A percentile compares a stretch with the other conserved stretches of the same genome.
These are phyloP conservation scores for Drosophila sordidapex DNA, from an alignment of 2,888 invertebrate genomes.

Conservation along the genomic window DNA sequence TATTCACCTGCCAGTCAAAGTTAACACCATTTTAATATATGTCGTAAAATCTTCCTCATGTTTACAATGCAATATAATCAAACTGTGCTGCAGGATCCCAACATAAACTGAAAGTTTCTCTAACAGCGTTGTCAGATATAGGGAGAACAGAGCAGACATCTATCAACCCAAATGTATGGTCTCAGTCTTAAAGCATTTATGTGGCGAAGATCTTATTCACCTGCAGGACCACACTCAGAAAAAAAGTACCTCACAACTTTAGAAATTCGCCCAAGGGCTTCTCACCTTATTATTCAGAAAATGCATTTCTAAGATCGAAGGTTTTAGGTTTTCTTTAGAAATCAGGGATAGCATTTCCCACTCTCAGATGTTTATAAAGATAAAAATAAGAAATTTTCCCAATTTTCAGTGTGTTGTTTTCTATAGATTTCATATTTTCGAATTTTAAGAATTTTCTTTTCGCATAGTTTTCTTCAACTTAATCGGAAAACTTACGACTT, in stretches of 20 bases:
- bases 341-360: background rate
- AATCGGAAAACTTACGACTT: too few relatives aligned
- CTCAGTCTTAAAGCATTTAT: background rate
- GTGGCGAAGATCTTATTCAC: background rate
- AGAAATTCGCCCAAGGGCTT: background rate
- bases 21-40: background rate
- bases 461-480: too few relatives aligned
- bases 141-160: background rate
- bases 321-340: background rate
- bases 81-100: background rate
- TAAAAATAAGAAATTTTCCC: fast-evolving
- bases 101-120: background rate
- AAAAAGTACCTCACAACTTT: background rate
- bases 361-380: background rate
- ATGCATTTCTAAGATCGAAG: background rate
- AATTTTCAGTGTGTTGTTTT: too few relatives aligned
- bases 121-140: background rate
- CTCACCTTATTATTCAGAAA: background rate
- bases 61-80: background rate
- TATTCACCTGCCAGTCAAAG: background rate
- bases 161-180: background rate
- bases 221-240: background rate
- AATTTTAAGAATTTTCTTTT: too few relatives aligned
- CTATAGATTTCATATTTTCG: too few relatives aligned
- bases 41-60: background rate